These are phyloP conservation scores for Drosophila cardini DNA, from an alignment of 1,140 invertebrate genomes.

Conservation along the genomic window DNA sequence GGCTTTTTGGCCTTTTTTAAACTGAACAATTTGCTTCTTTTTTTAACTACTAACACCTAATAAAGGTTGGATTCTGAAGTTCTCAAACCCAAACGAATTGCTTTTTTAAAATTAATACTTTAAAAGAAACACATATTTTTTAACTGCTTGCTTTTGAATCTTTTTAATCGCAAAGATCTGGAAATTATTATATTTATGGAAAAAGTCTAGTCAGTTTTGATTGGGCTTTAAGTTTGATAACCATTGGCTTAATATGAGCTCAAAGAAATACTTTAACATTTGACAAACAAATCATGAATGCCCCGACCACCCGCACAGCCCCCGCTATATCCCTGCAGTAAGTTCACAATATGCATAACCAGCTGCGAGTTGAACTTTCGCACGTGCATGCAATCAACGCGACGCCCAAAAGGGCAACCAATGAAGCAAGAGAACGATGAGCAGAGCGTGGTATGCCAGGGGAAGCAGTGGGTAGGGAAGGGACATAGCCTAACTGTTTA, in stretches of 20 bases:
- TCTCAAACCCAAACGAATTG: too few species aligned
- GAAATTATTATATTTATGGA: too few species aligned
- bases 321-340: neutral
- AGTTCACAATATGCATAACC: constrained; percentile 9
- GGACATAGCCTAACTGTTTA: constrained; percentile 1
- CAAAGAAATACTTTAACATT: constrained; percentile 1
- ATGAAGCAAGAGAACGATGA: neutral
- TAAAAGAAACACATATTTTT: too few species aligned
- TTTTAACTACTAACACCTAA: too few species aligned
- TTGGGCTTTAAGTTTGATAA: constrained; percentile 7
- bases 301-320: neutral
- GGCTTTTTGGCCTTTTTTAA: too few species aligned
- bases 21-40: too few species aligned
- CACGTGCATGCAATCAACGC: constrained; percentile 71
- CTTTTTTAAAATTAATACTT: too few species aligned
- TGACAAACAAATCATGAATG: constrained; percentile 15
- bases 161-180: too few species aligned
- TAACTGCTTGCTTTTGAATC: too few species aligned
- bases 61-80: too few species aligned
- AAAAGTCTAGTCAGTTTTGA: neutral
- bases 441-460: neutral
- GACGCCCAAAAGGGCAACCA: constrained; percentile 32
- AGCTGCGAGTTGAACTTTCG: constrained; percentile 38
- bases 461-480: neutral
- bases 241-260: neutral